phyloP scores from a whole-genome alignment of 2,888 invertebrate genomes.

The Rhogogaster chlorosoma region DNA sequence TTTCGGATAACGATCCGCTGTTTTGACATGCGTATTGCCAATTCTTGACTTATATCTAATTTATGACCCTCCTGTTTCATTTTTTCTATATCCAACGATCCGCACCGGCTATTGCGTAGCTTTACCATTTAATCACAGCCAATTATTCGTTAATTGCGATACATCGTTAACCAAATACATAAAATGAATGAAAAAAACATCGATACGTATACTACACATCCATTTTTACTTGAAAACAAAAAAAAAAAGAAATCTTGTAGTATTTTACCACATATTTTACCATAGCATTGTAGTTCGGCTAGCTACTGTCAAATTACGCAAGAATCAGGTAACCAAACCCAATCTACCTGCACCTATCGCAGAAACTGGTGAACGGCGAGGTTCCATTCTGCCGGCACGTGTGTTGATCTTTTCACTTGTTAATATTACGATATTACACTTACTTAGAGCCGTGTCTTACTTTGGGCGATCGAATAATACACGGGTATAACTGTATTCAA shows the following conservation, averaged over 20 bases:
- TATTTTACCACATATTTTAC: neutral
- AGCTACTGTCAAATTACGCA: neutral
- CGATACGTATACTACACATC: neutral
- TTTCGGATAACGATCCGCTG: constrained; percentile 30
- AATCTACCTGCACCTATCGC: neutral
- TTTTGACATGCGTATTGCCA: neutral
- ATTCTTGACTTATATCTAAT: constrained; percentile 40
- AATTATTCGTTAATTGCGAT: constrained; percentile 24
- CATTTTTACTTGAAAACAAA: no score
- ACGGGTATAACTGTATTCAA: neutral
- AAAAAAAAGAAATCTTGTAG: no score
- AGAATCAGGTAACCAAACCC: neutral
- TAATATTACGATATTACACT: neutral
- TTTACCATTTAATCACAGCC: constrained; percentile 14
- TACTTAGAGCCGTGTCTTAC: neutral
- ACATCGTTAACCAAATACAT: neutral
- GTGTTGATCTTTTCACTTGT: constrained; percentile 40
- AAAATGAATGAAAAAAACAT: neutral
- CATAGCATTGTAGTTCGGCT: neutral
- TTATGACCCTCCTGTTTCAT: constrained; percentile 7
- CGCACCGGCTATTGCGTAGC: neutral
- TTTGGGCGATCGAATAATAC: neutral
- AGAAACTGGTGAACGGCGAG: neutral
- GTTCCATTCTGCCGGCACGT: constrained; percentile 14
- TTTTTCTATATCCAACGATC: neutral